Evolutionary conservation across 2,888 invertebrate genomes (phyloP).

Genomic region (Sarcophaga variegata): DNA sequence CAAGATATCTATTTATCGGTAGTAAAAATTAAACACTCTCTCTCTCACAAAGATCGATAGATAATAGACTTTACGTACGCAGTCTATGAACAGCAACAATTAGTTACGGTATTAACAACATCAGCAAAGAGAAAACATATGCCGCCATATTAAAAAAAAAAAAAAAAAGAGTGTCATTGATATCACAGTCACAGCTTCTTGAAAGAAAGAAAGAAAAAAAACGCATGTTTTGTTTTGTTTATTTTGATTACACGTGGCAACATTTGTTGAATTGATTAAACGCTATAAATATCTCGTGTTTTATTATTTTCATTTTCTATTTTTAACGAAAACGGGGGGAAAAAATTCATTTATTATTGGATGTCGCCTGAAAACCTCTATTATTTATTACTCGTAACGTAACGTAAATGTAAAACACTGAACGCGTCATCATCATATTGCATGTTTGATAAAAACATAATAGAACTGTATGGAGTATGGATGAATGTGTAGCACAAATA

Average conservation of each 20-base stretch:
- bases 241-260: constrained; percentile 58
- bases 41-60: neutral
- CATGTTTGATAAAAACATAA: constrained; percentile 14
- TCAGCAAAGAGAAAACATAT: neutral
- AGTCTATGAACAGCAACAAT: neutral
- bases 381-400: constrained; percentile 36
- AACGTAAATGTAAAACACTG: constrained; percentile 10
- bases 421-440: constrained; percentile 9
- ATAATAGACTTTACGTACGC: neutral
- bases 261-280: constrained; percentile 45
- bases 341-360: neutral
- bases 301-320: neutral
- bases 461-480: neutral
- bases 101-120: neutral
- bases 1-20: neutral
- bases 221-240: neutral
- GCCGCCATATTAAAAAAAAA: neutral
- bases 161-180: constrained; percentile 22
- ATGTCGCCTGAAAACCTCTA: constrained; percentile 8
- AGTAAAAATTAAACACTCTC: neutral
- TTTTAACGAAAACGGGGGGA: neutral
- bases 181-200: constrained; percentile 17
- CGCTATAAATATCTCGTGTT: neutral
- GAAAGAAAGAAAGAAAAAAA: no score
- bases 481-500: neutral